Evolutionary conservation across 2,888 invertebrate species (phyloP).

Genomic region (Apamea crenata): DNA sequence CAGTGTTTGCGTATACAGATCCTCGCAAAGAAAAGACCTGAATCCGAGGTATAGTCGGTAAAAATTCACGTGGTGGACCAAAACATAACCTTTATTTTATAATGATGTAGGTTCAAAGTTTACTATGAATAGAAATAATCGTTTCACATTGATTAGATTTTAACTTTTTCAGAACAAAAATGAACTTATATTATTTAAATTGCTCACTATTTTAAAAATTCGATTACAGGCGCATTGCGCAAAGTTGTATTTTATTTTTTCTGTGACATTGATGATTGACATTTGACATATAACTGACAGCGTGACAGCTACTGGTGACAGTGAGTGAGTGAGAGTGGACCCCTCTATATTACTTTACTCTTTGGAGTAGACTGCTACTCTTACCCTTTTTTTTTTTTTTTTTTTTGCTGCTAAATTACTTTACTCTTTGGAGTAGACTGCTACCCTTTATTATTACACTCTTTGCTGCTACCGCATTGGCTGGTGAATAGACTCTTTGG

Average conservation of each 20-base stretch:
- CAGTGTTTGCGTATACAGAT: not conserved
- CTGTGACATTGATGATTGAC: not conserved
- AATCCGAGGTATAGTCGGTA: not conserved
- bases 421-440: too few species aligned
- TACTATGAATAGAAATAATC: not conserved
- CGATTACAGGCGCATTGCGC: constrained; percentile 1
- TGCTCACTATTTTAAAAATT: not conserved
- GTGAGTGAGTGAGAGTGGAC: too few species aligned
- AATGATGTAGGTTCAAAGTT: not conserved
- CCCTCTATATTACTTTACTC: too few species aligned
- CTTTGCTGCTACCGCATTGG: too few species aligned
- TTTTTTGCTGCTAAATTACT: too few species aligned
- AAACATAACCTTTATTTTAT: constrained; percentile 73
- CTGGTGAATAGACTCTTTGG: too few species aligned
- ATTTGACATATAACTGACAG: constrained; percentile 3
- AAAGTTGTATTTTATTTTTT: not conserved
- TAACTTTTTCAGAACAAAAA: not conserved
- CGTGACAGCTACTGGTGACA: too few species aligned
- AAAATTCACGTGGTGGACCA: constrained; percentile 72
- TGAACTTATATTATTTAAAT: not conserved
- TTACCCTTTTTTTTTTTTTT: too few species aligned
- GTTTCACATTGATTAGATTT: not conserved
- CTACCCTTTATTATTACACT: too few species aligned
- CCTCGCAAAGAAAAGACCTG: not conserved
- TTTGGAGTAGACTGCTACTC: too few species aligned